These are phyloP conservation scores for Zootermopsis nevadensis DNA, from an alignment of 2,888 invertebrate genomes.

Conservation along the genomic window DNA sequence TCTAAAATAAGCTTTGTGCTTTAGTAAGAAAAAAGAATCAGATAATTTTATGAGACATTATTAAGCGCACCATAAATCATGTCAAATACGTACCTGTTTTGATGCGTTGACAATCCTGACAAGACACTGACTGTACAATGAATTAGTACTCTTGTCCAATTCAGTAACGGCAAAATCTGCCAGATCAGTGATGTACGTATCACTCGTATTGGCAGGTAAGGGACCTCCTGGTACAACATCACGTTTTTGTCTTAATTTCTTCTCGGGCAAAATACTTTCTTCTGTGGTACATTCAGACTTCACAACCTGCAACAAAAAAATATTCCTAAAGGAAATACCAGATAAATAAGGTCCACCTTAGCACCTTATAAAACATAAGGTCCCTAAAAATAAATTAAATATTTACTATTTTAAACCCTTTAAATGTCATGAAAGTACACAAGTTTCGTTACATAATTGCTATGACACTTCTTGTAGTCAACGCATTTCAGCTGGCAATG, in stretches of 20 bases:
- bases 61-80: too few relatives aligned
- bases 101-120: constrained; percentile 55
- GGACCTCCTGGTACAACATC: neutral
- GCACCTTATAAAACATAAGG: too few relatives aligned
- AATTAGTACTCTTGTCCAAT: constrained; percentile 56
- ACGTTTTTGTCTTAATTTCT: neutral
- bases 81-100: constrained; percentile 53
- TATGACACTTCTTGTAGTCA: too few relatives aligned
- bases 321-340: neutral
- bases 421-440: too few relatives aligned
- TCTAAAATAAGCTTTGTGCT: too few relatives aligned
- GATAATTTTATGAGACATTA: too few relatives aligned
- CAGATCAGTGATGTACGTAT: constrained; percentile 54
- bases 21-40: too few relatives aligned
- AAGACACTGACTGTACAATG: constrained; percentile 56
- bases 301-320: constrained; percentile 54
- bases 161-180: constrained; percentile 55
- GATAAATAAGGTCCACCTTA: too few relatives aligned
- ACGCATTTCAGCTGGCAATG: too few relatives aligned
- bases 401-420: too few relatives aligned
- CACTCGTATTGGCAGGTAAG: constrained; percentile 18
- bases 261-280: neutral
- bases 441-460: too few relatives aligned
- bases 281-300: constrained; percentile 55
- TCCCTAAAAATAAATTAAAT: too few relatives aligned